Conservation (phyloP, 2,113 vertebrate species). For the Caranx ignobilis region DNA sequence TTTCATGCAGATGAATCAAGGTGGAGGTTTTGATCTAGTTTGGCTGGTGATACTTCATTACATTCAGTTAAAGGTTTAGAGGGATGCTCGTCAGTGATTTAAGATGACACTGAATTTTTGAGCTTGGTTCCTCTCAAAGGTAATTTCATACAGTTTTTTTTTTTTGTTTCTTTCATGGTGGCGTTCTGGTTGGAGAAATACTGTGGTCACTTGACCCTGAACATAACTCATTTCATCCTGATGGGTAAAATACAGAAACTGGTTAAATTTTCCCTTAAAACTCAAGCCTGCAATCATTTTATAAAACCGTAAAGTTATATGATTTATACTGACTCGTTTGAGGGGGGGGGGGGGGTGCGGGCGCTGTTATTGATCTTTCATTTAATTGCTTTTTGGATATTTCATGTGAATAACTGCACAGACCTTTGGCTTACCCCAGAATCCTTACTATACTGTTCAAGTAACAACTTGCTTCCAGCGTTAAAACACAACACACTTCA, state of each 20-base stretch:
- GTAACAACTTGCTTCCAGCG: too few relatives aligned
- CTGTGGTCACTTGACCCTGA: constrained; percentile 17
- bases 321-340: constrained; percentile 34
- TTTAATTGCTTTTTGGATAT: too few relatives aligned
- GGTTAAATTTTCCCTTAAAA: constrained; percentile 29
- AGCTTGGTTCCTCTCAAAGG: not conserved
- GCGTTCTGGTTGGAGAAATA: not conserved
- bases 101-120: not conserved
- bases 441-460: too few relatives aligned
- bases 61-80: not conserved
- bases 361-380: too few relatives aligned
- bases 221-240: constrained; percentile 7
- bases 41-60: not conserved
- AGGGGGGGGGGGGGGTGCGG: not conserved
- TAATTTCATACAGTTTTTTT: not conserved
- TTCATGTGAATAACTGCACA: too few relatives aligned
- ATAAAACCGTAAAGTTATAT: constrained; percentile 30
- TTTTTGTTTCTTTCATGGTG: not conserved
- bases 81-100: not conserved
- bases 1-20: not conserved
- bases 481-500: too few relatives aligned
- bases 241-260: constrained; percentile 16
- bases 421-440: too few relatives aligned
- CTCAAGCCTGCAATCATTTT: constrained; percentile 55
- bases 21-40: not conserved